phyloP scores from a whole-genome alignment of 2,797 vertebrate species.

The Channa striata region DNA sequence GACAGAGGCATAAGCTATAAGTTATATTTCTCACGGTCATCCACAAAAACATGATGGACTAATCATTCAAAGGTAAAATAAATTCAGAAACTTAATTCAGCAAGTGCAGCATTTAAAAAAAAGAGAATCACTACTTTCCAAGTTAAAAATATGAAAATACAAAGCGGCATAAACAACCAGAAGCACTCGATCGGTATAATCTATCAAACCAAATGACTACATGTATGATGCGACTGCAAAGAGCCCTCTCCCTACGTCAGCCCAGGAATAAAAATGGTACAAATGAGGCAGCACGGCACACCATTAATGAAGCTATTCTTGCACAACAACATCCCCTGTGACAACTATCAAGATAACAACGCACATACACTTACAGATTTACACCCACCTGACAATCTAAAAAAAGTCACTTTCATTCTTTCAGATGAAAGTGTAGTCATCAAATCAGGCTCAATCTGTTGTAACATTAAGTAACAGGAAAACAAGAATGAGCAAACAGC shows the following conservation, averaged over 20 bases:
- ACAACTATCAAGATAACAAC: constrained; percentile 15
- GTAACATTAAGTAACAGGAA: constrained; percentile 7
- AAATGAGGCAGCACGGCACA: constrained; percentile 42
- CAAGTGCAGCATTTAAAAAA: constrained; percentile 1
- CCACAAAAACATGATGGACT: constrained; percentile 13
- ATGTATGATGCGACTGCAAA: constrained; percentile 12
- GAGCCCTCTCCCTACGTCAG: constrained; percentile 28
- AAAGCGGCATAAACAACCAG: constrained; percentile 9
- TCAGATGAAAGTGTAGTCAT: constrained; percentile 42
- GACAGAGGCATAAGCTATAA: constrained; percentile 36
- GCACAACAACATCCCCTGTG: constrained; percentile 2
- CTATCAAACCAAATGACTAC: constrained; percentile 29
- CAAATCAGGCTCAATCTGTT: constrained; percentile 25
- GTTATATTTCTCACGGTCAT: not conserved
- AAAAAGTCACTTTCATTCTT: constrained; percentile 47
- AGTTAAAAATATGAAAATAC: constrained; percentile 37
- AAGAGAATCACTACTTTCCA: constrained; percentile 14
- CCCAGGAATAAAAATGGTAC: constrained; percentile 40
- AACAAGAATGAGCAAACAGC: constrained; percentile 15
- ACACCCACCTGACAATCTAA: constrained; percentile 10
- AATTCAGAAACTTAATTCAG: constrained; percentile 12
- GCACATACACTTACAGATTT: constrained; percentile 13
- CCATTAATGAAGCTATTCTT: constrained; percentile 56
- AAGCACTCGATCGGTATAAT: constrained; percentile 33
- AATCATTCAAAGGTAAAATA: constrained; percentile 27